Evolutionary conservation across 2,888 invertebrate species (phyloP).

Genomic region (Hipparchia semele): DNA sequence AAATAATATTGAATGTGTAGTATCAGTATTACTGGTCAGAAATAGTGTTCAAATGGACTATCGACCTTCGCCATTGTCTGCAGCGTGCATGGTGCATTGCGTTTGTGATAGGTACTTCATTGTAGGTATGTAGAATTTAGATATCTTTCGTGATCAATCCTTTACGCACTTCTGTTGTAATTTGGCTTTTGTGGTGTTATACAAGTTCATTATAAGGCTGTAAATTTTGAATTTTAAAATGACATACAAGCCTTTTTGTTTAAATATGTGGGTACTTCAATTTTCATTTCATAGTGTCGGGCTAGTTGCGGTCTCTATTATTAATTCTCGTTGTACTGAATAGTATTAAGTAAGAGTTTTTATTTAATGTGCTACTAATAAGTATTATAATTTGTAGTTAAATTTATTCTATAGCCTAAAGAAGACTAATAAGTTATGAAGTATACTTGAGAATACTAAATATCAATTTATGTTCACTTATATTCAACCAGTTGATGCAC

Average conservation of each 20-base stretch:
- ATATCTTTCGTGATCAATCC: not conserved
- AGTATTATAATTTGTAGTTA: not conserved
- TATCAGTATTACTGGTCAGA: conserved; percentile 17
- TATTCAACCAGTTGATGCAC: too few relatives aligned
- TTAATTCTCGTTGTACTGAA: not conserved
- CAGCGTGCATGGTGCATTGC: conserved; percentile 83
- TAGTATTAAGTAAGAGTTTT: too few relatives aligned
- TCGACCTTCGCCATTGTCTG: conserved; percentile 83
- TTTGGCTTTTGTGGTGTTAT: not conserved
- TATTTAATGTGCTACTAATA: too few relatives aligned
- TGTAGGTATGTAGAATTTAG: conserved; percentile 37
- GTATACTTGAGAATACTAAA: not conserved
- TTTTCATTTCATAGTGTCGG: not conserved
- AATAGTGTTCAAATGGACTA: conserved; percentile 56
- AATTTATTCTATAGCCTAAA: not conserved
- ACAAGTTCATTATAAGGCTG: not conserved
- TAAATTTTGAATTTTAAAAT: not conserved
- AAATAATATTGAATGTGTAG: conserved; percentile 37
- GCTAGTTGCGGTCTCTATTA: not conserved
- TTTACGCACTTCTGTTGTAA: not conserved
- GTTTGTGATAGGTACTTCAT: conserved; percentile 64
- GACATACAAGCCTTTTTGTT: not conserved
- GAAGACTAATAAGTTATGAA: not conserved
- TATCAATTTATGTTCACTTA: too few relatives aligned
- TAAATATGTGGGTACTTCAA: too few relatives aligned